Base-by-base conservation (phyloP, 2,888 invertebrate genomes). In the Carcina quercana region DNA sequence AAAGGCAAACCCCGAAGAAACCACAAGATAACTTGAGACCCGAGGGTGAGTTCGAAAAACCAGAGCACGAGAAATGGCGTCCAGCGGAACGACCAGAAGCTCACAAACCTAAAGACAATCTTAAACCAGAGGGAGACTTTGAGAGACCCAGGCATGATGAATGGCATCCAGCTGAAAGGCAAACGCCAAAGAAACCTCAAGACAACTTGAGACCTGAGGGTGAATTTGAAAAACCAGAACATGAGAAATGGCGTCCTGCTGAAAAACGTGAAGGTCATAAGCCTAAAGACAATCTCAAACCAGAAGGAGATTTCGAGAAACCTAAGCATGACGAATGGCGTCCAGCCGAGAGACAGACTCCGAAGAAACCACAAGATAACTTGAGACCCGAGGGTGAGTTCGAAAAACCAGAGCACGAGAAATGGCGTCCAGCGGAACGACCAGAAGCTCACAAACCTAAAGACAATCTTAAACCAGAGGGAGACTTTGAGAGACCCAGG, bases 241-340 rank as follows among this genome's bases (percentile, higher is more conserved):
- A 60, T 28, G 73, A 73, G 2, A 43, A 66, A 24, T 73, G 67
- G 59, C 49, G 53, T 2, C 76, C 76, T 2, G 74, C 78, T 3
- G 68, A 79, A 46, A 51, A 58, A 8, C 62, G 32, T 15, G 37
- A 27, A 1, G 53, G 49, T 40, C 53, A 48, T 38, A 59, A 59
- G 28, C 70, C 80, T 10, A 11, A 64, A 3, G 89, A 89, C 45
- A 88, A 91, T 51, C 51, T 89, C 0, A 67, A 60, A 27, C 86
- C 87, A 0, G 89, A 90, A 58, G 89, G 90, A 1, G 86, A 88
- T 1, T 84, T 87, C 10, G 86, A 88, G 32, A 56, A 43, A 29
- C 74, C 67, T 0, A 59, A 65, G 17, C 53, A 45, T 7, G 56
- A 62, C 3, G 39, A 59, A 38, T 76, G 83, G 64, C 61, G 65